Evolutionary conservation across 2,888 invertebrate species (phyloP).

Genomic region (Drosophila paramelanica): DNA sequence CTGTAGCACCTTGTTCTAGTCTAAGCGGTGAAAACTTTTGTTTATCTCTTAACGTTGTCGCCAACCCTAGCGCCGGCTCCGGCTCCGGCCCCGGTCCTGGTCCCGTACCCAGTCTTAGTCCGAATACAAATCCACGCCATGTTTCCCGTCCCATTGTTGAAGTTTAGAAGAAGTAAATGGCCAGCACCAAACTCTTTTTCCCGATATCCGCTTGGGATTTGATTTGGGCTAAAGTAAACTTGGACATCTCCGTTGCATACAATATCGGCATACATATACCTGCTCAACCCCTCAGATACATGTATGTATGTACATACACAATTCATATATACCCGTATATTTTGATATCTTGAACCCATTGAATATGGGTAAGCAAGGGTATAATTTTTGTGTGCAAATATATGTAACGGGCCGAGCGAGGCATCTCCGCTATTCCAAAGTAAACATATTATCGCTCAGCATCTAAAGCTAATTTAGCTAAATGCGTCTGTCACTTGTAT

Average conservation of each 20-base stretch:
- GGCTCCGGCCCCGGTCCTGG: neutral
- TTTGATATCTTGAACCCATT: neutral
- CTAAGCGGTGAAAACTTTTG: conserved; percentile 43
- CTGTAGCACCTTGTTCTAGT: conserved; percentile 12
- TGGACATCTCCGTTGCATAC: conserved; percentile 21
- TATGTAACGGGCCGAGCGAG: neutral
- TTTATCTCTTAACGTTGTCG: conserved; percentile 56
- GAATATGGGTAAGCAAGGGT: neutral
- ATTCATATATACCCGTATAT: neutral
- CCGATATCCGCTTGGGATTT: conserved; percentile 51
- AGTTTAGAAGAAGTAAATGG: conserved; percentile 36
- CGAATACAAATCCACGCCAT: conserved; percentile 3
- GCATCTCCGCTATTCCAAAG: neutral
- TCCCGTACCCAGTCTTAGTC: conserved; percentile 6
- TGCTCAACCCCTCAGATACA: conserved; percentile 1
- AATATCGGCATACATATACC: neutral
- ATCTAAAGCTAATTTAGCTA: too few relatives aligned
- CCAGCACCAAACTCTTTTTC: conserved; percentile 40
- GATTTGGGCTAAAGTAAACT: conserved; percentile 33
- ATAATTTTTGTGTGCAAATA: neutral
- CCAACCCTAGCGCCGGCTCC: conserved; percentile 11
- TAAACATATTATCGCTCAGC: too few relatives aligned
- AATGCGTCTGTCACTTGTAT: too few relatives aligned
- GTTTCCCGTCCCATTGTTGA: neutral
- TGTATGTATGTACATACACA: neutral